Evolutionary conservation across 2,797 vertebrate species (phyloP).

Genomic region (Yasuhikotakia modesta): DNA sequence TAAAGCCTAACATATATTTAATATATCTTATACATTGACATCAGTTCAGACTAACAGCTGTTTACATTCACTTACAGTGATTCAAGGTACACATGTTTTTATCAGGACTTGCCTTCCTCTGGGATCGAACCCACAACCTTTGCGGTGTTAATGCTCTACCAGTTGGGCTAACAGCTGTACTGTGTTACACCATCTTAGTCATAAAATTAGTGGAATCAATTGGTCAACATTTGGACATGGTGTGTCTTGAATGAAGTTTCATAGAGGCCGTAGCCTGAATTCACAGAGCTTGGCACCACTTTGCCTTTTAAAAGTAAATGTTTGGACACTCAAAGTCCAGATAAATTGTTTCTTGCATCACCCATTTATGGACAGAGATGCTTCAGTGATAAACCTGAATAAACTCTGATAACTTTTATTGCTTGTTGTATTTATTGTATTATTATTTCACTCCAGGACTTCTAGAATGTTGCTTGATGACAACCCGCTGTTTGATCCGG

Average conservation of each 20-base stretch:
- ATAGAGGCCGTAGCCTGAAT: not conserved
- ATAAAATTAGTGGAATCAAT: too few relatives aligned
- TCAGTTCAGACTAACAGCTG: too few relatives aligned
- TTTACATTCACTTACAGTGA: too few relatives aligned
- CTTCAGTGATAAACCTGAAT: not conserved
- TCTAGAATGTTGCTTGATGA: constrained; percentile 85
- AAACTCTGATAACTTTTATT: constrained; percentile 3
- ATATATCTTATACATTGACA: too few relatives aligned
- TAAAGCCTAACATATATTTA: not conserved
- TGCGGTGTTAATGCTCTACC: too few relatives aligned
- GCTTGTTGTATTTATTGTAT: not conserved
- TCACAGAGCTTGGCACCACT: not conserved
- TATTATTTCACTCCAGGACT: constrained; percentile 42
- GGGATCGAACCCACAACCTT: too few relatives aligned
- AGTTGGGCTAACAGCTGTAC: too few relatives aligned
- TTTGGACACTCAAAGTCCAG: constrained; percentile 49
- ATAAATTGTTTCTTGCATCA: not conserved
- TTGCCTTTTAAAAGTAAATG: constrained; percentile 29
- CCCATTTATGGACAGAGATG: not conserved
- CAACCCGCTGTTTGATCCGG: constrained; percentile 89
- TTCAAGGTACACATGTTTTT: too few relatives aligned
- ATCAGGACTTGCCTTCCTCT: too few relatives aligned
- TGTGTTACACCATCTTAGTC: not conserved
- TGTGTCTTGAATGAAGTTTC: too few relatives aligned
- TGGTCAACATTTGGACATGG: too few relatives aligned